These are phyloP conservation scores for Vanessa cardui DNA, from an alignment of 2,888 invertebrate species.

Conservation along the genomic window DNA sequence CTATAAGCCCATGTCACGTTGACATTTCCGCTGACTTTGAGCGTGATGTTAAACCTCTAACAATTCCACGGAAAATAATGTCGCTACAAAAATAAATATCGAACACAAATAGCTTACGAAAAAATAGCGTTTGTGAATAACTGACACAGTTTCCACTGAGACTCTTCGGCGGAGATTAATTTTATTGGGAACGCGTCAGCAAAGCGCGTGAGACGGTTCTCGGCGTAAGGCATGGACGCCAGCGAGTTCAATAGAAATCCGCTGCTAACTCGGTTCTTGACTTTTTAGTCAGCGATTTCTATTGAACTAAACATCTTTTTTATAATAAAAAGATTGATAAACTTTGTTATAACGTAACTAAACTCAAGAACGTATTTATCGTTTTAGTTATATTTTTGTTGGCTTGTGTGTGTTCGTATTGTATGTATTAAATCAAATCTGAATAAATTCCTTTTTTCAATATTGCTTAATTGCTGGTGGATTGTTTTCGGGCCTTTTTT, in stretches of 20 bases:
- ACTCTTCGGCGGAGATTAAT: conserved; percentile 51
- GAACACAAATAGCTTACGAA: conserved; percentile 60
- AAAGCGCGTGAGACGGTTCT: conserved; percentile 18
- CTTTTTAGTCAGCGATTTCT: too few species aligned
- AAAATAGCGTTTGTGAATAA: conserved; percentile 63
- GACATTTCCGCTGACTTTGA: background rate
- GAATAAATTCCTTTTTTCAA: too few species aligned
- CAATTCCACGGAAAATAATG: conserved; percentile 31
- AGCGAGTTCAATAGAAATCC: background rate
- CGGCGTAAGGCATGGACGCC: background rate
- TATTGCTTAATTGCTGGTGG: too few species aligned
- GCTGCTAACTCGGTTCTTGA: too few species aligned
- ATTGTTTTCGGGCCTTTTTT: too few species aligned
- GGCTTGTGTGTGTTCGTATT: too few species aligned
- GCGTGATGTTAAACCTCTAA: conserved; percentile 8
- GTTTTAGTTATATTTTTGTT: too few species aligned
- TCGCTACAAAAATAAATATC: conserved; percentile 55
- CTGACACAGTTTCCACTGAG: conserved; percentile 62
- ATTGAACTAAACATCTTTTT: too few species aligned
- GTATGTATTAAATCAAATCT: too few species aligned
- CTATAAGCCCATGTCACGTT: conserved; percentile 11
- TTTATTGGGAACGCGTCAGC: conserved; percentile 49
- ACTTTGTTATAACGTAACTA: too few species aligned
- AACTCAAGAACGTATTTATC: too few species aligned
- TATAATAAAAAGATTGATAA: too few species aligned